Conservation (phyloP, 2,797 vertebrate genomes). For the Galaxias olidus region DNA sequence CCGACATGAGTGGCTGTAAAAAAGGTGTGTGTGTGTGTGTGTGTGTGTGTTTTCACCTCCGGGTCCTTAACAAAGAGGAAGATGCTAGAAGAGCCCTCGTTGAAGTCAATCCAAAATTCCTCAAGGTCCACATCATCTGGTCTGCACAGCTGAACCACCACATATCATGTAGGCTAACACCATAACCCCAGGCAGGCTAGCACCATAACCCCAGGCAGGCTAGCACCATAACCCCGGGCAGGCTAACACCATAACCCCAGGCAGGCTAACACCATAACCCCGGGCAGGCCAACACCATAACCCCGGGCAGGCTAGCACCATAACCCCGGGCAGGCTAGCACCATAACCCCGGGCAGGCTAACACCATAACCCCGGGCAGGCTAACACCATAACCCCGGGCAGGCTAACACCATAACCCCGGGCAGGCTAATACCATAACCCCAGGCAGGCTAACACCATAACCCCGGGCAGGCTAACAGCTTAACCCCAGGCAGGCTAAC, state of each 20-base stretch:
- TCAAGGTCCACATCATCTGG: slow-evolving; percentile 85
- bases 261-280: no score
- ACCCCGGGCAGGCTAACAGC: no score
- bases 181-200: background rate
- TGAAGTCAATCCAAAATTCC: slow-evolving; percentile 94
- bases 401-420: background rate
- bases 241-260: no score
- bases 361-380: no score
- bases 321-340: background rate
- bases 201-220: no score
- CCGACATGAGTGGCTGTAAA: background rate
- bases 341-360: no score
- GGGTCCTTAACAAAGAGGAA: slow-evolving; percentile 86
- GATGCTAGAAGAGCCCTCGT: slow-evolving; percentile 79
- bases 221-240: no score
- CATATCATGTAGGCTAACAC: background rate
- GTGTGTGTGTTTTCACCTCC: slow-evolving; percentile 70
- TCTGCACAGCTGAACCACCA: slow-evolving; percentile 75
- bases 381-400: background rate
- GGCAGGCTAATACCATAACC: background rate
- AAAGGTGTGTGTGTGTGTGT: background rate
- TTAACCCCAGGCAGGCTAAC: no score
- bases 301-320: no score
- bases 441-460: no score
- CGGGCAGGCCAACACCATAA: no score